phyloP scores from a whole-genome alignment of 2,888 invertebrate genomes.

The Drosophila nr. fundita region DNA sequence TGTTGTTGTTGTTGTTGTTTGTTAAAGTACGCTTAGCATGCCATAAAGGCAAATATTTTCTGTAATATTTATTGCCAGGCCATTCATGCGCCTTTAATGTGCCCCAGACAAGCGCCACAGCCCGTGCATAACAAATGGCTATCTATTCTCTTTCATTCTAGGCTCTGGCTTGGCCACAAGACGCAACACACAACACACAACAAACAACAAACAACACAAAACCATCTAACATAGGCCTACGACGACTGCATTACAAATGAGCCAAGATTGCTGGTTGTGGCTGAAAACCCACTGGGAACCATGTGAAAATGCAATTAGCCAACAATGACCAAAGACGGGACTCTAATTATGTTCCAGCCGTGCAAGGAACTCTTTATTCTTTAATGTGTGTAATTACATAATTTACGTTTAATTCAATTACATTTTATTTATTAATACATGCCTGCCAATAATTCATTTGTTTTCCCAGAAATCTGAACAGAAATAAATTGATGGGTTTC shows the following conservation, averaged over 20 bases:
- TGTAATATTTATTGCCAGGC: constrained; percentile 77
- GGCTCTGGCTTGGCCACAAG: constrained; percentile 11
- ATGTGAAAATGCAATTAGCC: constrained; percentile 58
- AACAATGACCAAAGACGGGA: constrained; percentile 47
- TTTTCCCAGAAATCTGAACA: background rate
- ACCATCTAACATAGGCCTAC: constrained; percentile 71
- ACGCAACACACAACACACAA: constrained; percentile 13
- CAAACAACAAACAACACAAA: constrained; percentile 37
- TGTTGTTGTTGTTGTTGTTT: constrained; percentile 27
- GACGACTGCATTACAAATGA: constrained; percentile 76
- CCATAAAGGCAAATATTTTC: constrained; percentile 76
- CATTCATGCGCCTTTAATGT: constrained; percentile 80
- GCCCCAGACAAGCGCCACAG: constrained; percentile 79
- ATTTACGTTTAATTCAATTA: constrained; percentile 1
- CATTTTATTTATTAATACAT: background rate
- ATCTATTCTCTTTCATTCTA: constrained; percentile 23
- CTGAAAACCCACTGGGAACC: constrained; percentile 37
- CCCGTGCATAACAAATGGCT: constrained; percentile 76
- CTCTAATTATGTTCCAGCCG: constrained; percentile 23
- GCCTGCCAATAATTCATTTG: background rate
- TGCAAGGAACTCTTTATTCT: background rate
- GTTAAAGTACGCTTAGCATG: constrained; percentile 70
- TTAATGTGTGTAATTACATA: background rate
- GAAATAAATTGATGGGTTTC: background rate
- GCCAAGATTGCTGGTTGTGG: constrained; percentile 12